Conservation (phyloP, 1,140 invertebrate species). For the Eumeta japonica region DNA sequence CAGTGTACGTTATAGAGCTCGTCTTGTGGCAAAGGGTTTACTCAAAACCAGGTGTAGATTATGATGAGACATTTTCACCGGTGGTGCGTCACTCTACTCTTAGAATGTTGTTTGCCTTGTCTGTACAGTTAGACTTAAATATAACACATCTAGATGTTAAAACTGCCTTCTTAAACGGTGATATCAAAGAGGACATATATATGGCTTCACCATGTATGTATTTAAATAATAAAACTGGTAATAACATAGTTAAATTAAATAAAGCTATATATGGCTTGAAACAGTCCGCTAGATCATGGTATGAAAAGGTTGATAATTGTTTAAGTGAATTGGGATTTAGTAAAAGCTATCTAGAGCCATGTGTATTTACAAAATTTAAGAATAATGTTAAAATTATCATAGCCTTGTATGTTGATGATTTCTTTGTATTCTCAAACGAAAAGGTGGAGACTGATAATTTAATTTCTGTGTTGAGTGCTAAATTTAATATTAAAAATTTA, state of each 20-base stretch:
- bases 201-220: constrained; percentile 10
- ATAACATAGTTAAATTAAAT: constrained; percentile 12
- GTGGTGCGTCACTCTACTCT: too few relatives aligned
- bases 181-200: constrained; percentile 12
- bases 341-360: constrained; percentile 9
- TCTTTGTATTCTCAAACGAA: too few relatives aligned
- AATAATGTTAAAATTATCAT: constrained; percentile 10
- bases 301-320: constrained; percentile 12
- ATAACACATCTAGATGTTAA: too few relatives aligned
- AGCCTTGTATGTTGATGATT: too few relatives aligned
- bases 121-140: constrained; percentile 12
- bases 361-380: constrained; percentile 13
- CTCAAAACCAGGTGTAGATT: constrained; percentile 15
- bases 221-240: too few relatives aligned
- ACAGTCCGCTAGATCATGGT: constrained; percentile 12
- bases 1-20: too few relatives aligned
- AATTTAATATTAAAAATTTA: too few relatives aligned
- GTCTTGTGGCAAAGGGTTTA: constrained; percentile 19
- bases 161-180: too few relatives aligned
- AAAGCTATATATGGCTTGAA: too few relatives aligned
- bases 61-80: too few relatives aligned
- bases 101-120: too few relatives aligned
- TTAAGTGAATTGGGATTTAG: constrained; percentile 11
- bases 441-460: constrained; percentile 8
- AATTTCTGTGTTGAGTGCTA: constrained; percentile 9